Evolutionary conservation across 2,888 invertebrate genomes (phyloP), one percentile per base, ranked within the genome.

Genomic region (Ecdyonurus torrentis): DNA sequence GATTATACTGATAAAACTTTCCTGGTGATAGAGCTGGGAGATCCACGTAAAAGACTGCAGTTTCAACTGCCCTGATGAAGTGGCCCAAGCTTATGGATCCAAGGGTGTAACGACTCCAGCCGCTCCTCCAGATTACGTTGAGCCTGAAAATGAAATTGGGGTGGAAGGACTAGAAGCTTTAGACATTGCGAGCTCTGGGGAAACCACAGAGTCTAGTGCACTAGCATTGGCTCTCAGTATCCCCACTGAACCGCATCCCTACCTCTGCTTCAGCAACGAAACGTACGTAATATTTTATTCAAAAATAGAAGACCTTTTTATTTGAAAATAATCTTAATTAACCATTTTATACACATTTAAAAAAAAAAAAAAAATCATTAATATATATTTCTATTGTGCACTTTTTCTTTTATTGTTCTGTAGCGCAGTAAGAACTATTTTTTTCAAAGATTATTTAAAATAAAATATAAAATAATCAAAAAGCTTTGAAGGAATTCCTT

Each of bases 81-180:
- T 15, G 37, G 15, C 22, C 25, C 19, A 61, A n/a, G n/a, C 63
- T n/a, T 67, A 66, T 1, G 53, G 65, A 25, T 64, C 69, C 18
- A 70, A 70, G 22, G 69, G 76, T 71, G 63, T 76, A 72, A 70
- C 75, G 7, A 71, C 72, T 22, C 66, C 69, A 5, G 68, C 69
- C 0, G 71, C 71, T 2, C 67, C 65, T 58, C 72, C 73, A 2
- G 66, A 73, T 2, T 69, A 71, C 59, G 60, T 67, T n/a, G 61
- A 66, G 52, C 63, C 64, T 18, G 63, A 64, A 20, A 58, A 58
- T 23, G 25, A 50, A 25, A 64, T 66, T n/a, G 65, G 37, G 7
- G 15, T 37, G 7, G 37, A 37, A 15, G 7, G 7, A 10, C 7
- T 10, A 5, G 37, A 37, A 37, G 15, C 37, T 37, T 5, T 10